These are phyloP conservation scores for Puffinus mauretanicus DNA, from an alignment of 2,113 vertebrate species.

Conservation along the genomic window DNA sequence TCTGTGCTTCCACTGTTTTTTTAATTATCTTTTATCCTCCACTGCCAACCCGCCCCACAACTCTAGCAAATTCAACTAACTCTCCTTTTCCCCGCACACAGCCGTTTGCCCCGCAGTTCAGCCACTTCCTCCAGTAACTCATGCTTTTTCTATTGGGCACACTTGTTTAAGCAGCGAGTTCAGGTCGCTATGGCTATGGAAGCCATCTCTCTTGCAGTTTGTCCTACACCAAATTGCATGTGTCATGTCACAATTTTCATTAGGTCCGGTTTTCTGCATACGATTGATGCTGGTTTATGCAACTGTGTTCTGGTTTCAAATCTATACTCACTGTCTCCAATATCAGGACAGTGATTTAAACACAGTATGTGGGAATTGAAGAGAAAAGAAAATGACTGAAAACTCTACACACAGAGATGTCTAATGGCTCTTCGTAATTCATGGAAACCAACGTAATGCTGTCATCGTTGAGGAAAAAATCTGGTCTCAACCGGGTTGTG, in stretches of 20 bases:
- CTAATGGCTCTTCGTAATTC: not conserved
- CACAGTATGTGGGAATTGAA: not conserved
- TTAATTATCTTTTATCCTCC: not conserved
- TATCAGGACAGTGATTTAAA: not conserved
- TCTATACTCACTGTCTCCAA: not conserved
- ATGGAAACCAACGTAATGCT: not conserved
- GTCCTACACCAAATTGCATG: not conserved
- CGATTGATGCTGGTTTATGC: not conserved
- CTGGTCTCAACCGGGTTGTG: not conserved
- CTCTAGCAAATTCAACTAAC: not conserved
- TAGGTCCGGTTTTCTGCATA: not conserved
- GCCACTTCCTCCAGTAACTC: not conserved
- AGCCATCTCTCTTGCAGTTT: not conserved
- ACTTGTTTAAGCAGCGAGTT: not conserved
- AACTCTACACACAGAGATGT: not conserved
- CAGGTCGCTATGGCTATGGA: not conserved
- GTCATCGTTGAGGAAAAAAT: not conserved
- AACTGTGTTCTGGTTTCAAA: not conserved
- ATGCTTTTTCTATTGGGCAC: not conserved
- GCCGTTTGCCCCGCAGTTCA: not conserved
- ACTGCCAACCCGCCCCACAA: not conserved
- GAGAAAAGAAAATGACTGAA: not conserved
- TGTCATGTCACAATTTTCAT: not conserved
- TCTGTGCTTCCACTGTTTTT: not conserved
- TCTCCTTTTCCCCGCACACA: not conserved